A percentile compares a stretch with the other conserved stretches of the same genome.
Conservation (phyloP, 2,797 vertebrate species). For the Macrochelys suwanniensis region DNA sequence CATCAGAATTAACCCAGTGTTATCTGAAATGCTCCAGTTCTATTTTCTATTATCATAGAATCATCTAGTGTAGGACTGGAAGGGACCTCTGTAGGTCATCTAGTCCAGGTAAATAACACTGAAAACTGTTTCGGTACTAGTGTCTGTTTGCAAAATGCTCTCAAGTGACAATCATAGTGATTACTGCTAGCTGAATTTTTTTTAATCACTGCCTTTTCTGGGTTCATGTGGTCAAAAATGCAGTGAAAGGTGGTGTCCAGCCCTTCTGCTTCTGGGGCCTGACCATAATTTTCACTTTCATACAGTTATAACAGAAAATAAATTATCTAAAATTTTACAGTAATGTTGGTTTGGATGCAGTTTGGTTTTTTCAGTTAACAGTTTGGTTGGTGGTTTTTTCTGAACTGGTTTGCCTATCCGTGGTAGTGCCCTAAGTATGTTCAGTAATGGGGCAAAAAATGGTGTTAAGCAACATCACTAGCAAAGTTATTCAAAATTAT, state of each 20-base stretch:
- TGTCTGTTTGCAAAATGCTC: slow-evolving; percentile 50
- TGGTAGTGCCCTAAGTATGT: neutral
- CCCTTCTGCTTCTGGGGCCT: neutral
- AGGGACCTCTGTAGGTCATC: neutral
- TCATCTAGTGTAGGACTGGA: neutral
- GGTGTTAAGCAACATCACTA: neutral
- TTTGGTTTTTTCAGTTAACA: neutral
- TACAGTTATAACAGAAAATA: neutral
- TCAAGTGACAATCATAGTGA: slow-evolving; percentile 66
- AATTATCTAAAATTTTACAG: neutral
- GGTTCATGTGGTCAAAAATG: slow-evolving; percentile 8
- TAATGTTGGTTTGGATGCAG: neutral
- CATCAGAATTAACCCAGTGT: slow-evolving; percentile 42
- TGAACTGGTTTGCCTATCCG: neutral
- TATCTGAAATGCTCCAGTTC: slow-evolving; percentile 44
- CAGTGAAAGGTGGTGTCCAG: slow-evolving; percentile 36
- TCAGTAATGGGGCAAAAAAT: neutral
- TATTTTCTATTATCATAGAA: slow-evolving; percentile 8
- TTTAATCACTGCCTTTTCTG: neutral
- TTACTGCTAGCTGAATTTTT: neutral
- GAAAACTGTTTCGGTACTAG: slow-evolving; percentile 46
- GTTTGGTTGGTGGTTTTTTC: neutral
- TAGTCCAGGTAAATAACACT: slow-evolving; percentile 35
- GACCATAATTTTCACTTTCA: neutral
- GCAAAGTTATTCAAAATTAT: neutral